A percentile compares a stretch with the other conserved stretches of the same genome.
These are phyloP conservation scores for Bemisia tabaci DNA, from an alignment of 1,140 invertebrate species.

Conservation along the genomic window DNA sequence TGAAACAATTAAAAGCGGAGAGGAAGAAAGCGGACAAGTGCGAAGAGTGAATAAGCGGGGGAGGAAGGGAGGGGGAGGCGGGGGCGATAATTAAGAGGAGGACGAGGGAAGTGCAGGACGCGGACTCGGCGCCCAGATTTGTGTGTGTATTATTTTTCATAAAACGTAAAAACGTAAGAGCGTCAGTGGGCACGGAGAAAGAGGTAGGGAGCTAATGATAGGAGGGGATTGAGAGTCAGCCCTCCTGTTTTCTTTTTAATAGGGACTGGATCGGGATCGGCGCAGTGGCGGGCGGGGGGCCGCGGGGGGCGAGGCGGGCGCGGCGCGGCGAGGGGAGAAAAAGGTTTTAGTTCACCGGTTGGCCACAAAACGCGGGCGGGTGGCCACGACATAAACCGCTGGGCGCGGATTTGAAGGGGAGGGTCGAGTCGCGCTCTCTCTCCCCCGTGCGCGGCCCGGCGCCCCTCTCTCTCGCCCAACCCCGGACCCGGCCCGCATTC, in stretches of 20 bases:
- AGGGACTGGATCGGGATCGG: too few relatives aligned
- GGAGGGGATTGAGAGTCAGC: conserved; percentile 6
- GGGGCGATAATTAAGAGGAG: not conserved
- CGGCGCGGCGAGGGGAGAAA: conserved; percentile 11
- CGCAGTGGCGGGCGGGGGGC: conserved; percentile 5
- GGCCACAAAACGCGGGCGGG: conserved; percentile 26
- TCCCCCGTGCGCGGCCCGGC: conserved; percentile 1
- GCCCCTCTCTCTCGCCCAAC: not conserved
- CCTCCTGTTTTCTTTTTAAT: conserved; percentile 17
- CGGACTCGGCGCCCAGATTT: not conserved
- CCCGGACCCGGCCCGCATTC: conserved; percentile 7
- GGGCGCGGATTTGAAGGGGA: conserved; percentile 19
- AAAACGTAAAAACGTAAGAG: not conserved
- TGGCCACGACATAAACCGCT: conserved; percentile 22
- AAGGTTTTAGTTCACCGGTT: conserved; percentile 24
- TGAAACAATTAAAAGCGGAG: not conserved
- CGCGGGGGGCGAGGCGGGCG: conserved; percentile 13
- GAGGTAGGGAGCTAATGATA: not conserved
- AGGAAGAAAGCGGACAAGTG: not conserved
- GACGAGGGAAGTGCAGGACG: not conserved
- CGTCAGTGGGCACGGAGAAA: not conserved
- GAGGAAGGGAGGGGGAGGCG: not conserved
- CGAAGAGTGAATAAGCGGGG: not conserved
- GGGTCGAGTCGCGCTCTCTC: conserved; percentile 1
- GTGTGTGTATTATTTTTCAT: not conserved